Base-by-base conservation (phyloP, 1,140 invertebrate genomes). In the Rhagoletis pomonella region DNA sequence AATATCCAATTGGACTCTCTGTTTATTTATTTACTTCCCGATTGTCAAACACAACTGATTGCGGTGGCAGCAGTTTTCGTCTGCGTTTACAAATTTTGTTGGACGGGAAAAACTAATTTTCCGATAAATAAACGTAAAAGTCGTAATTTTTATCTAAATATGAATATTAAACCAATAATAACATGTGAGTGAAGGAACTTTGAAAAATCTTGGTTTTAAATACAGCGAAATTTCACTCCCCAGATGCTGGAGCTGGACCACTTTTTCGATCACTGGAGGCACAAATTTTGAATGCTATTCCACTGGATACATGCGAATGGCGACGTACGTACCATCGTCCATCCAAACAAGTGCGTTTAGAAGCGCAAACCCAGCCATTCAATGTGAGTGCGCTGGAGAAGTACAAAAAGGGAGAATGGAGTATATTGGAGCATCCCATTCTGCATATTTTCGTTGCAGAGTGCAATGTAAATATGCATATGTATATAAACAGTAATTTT, bases 371-470 rank as follows among this genome's bases (percentile, higher is more conserved):
- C 94, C 95, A 97, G 60, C 96, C 97, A 86, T 98, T 97, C 93
- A 95, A 95, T 89, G 94, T 96, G 88, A 91, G 97, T 44, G 95
- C 96, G 19, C 93, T 94, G 81, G 96, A 97, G 89, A 95, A 96
- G 89, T 93, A 90, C 67, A 93, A 91, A 44, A 92, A 93, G 77
- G 91, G 91, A 9, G 94, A 96, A 89, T 96, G 95, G 94, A 96
- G 96, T 90, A 94, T 99, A 44, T 94, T 98, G 73, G 96, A 97
- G 88, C 96, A 97, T 89, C 97, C 98, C 42, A 96, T 99, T 91
- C 96, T 99, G 91, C 98, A 99, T 93, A 98, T 98, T 86, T 99
- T 97, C 94, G 98, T 98, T 96, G 98, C 97, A 65, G 98, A 99
- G 93, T 99, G 98, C 94, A 95, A 95, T 89, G 97, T 98, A 95